Evolutionary conservation across 2,888 invertebrate genomes (phyloP), one percentile per base, ranked within the genome.

Genomic region (Lathronympha strigana): DNA sequence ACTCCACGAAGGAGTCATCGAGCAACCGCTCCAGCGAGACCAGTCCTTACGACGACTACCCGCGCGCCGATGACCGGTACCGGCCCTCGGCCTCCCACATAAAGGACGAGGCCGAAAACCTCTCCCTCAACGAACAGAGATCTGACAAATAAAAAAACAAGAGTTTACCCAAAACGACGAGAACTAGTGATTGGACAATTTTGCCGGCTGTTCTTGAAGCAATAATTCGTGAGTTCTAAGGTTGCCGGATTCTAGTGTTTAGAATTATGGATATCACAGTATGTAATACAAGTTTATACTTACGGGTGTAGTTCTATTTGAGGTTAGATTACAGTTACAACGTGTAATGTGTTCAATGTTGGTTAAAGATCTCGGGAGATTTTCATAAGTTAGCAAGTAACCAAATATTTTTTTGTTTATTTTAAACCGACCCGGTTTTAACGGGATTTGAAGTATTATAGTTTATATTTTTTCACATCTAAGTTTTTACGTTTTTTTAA

Each of bases 371-470:
- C 86, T 86, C 87, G 76, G 72, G 67, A 73, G 71, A 80, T 84
- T 85, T 82, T 36, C 45, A 49, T 81, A 81, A 79, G 79, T 82
- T 84, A 86, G 75, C 73, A 47, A 68, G 69, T 78, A 82, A 90
- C 88, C 89, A 88, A 89, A 89, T 87, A 87, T 83, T 76, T 74
- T 43, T 75, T 77, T 81, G 78, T 53, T 68, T 63, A 47, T 47
- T 72, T 82, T 80, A 76, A 78, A 76, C 77, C 78, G 73, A 74
- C 87, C 90, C 90, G 87, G 88, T 88, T 90, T 88, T 89, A 87
- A 83, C 89, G 90, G 91, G 90, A 76, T 80, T 83, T 78, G 77
- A 89, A 92, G 91, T 92, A 92, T 92, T 92, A 90, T 91, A 89
- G 89, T 77, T 80, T 86, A 82, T 83, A 85, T 74, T 76, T 76